phyloP scores from a whole-genome alignment of 2,797 vertebrate species.

The Threskiornis aethiopicus region DNA sequence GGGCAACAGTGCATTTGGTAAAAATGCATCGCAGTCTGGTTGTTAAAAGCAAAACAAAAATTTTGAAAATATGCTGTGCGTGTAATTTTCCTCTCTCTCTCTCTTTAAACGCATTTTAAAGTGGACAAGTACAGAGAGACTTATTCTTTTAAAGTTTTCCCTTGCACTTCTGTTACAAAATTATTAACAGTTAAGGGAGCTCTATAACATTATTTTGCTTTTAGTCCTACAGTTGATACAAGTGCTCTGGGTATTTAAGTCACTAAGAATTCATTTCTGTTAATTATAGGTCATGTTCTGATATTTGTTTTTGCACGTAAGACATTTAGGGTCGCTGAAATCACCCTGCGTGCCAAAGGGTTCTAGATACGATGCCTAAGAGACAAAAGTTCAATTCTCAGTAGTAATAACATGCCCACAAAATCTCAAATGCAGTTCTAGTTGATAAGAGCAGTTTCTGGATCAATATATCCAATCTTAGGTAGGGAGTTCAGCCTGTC shows the following conservation, averaged over 20 bases:
- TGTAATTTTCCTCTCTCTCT: neutral
- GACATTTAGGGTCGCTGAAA: conserved; percentile 51
- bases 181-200: neutral
- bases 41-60: neutral
- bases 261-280: neutral
- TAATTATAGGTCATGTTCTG: conserved; percentile 53
- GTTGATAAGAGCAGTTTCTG: conserved; percentile 64
- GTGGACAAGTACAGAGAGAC: neutral
- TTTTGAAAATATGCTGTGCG: neutral
- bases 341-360: conserved; percentile 47
- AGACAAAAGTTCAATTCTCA: conserved; percentile 49
- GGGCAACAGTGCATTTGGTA: neutral
- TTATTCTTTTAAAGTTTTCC: neutral
- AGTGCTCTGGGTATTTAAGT: conserved; percentile 37
- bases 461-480: conserved; percentile 74
- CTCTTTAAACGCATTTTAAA: neutral
- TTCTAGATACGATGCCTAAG: neutral
- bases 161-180: neutral
- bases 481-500: conserved; percentile 68
- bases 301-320: conserved; percentile 42
- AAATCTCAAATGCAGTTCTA: conserved; percentile 34
- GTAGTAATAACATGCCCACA: conserved; percentile 31
- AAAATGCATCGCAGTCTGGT: neutral
- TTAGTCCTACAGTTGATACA: neutral
- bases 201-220: neutral